phyloP scores from a whole-genome alignment of 2,797 vertebrate species.

The Pantherophis vulpinus region DNA sequence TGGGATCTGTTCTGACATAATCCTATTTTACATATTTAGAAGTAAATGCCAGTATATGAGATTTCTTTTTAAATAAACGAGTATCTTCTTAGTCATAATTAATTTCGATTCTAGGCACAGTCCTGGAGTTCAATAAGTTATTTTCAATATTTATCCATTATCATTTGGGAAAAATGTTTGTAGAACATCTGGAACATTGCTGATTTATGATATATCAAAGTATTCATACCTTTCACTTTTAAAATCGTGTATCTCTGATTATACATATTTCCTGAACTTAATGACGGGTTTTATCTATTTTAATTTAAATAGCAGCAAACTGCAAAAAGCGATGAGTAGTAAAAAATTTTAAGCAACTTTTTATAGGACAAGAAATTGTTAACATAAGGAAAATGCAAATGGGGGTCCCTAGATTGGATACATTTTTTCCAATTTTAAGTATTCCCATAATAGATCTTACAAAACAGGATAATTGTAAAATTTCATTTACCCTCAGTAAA shows the following conservation, averaged over 20 bases:
- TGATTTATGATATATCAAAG: not conserved
- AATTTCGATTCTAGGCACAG: not conserved
- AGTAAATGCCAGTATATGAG: not conserved
- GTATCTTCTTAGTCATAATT: not conserved
- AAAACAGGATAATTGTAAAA: not conserved
- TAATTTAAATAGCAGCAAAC: not conserved
- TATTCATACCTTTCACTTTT: not conserved
- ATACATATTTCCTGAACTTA: not conserved
- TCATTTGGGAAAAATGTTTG: not conserved
- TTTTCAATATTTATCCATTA: not conserved
- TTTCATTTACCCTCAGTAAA: not conserved
- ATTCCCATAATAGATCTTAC: not conserved
- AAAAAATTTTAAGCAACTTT: not conserved
- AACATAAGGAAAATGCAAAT: not conserved
- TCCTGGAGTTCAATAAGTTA: not conserved
- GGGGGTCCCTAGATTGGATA: not conserved
- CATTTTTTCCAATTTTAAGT: not conserved
- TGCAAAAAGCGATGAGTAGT: not conserved
- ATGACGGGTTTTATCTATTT: not conserved
- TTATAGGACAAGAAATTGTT: not conserved
- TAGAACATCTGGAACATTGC: rapidly evolving
- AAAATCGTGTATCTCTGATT: not conserved
- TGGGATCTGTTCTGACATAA: not conserved
- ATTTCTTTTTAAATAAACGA: not conserved
- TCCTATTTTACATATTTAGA: not conserved